Conservation (phyloP, 2,797 vertebrate genomes). For the Myotis daubentonii region DNA sequence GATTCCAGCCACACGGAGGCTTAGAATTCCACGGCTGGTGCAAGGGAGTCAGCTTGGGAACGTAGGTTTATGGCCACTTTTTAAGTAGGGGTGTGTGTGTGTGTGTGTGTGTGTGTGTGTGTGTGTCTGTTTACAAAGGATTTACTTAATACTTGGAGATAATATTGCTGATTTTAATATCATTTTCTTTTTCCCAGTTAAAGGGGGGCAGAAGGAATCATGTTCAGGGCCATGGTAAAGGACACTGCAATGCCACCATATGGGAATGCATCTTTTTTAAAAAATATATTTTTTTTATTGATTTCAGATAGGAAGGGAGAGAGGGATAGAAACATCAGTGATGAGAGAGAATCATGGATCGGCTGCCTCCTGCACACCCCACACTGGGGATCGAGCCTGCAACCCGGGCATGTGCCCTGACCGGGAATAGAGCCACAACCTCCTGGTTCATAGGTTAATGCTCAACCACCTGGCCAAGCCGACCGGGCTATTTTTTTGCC, state of each 20-base stretch:
- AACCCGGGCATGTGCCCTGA: no score
- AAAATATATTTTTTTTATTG: no score
- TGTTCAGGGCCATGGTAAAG: background rate
- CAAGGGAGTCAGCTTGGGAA: constrained; percentile 50
- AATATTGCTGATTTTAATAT: background rate
- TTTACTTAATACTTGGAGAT: constrained; percentile 37
- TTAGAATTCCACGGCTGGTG: constrained; percentile 65
- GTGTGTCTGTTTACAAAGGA: background rate
- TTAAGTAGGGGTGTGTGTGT: constrained; percentile 30
- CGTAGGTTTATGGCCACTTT: constrained; percentile 61
- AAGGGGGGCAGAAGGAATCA: background rate
- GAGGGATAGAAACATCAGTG: no score
- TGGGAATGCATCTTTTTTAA: background rate
- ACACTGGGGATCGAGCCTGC: no score
- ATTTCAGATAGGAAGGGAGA: no score
- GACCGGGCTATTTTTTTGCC: background rate
- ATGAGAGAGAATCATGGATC: no score
- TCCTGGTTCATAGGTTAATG: no score
- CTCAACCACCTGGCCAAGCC: no score
- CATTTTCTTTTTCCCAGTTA: constrained; percentile 28
- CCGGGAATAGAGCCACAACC: rapidly evolving
- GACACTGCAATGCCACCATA: background rate
- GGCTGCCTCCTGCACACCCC: no score
- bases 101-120: no score
- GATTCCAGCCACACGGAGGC: constrained; percentile 69